These are phyloP conservation scores for Acanthosepion esculentum DNA, from an alignment of 2,888 invertebrate genomes.

Conservation along the genomic window DNA sequence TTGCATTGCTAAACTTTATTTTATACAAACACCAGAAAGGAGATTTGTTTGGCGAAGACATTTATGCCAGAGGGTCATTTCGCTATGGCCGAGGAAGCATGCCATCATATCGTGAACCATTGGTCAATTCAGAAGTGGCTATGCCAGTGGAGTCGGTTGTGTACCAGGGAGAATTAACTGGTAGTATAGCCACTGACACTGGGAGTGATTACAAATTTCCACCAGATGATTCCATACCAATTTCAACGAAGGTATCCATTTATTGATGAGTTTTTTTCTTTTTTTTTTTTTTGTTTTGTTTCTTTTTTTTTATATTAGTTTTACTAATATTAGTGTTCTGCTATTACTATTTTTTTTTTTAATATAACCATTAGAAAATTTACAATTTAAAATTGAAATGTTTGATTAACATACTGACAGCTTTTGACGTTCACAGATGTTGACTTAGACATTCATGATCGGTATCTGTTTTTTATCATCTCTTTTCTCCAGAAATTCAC, in stretches of 20 bases:
- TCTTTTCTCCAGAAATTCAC: background rate
- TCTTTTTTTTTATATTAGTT: background rate
- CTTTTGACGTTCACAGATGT: background rate
- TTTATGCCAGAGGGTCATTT: slow-evolving; percentile 65
- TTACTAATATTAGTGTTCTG: background rate
- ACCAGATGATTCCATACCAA: slow-evolving; percentile 66
- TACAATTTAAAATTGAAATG: background rate
- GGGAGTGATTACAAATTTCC: slow-evolving; percentile 77
- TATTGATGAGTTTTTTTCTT: background rate
- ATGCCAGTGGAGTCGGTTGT: slow-evolving; percentile 49
- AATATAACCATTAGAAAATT: background rate
- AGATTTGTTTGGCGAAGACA: slow-evolving; percentile 62
- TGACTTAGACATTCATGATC: too few relatives aligned
- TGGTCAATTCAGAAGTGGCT: slow-evolving; percentile 45
- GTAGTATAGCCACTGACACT: slow-evolving; percentile 50
- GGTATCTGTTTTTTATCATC: too few relatives aligned
- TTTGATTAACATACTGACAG: background rate
- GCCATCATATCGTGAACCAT: slow-evolving; percentile 55
- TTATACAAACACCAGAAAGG: slow-evolving; percentile 53
- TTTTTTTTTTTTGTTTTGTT: background rate
- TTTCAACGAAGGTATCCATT: slow-evolving; percentile 45
- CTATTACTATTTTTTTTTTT: background rate
- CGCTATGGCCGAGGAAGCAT: slow-evolving; percentile 62
- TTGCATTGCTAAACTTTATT: slow-evolving; percentile 22
- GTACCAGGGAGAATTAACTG: slow-evolving; percentile 56